Evolutionary conservation across 2,797 vertebrate species (phyloP), one percentile per base, ranked within the genome.

Genomic region (Scolopax rusticola): DNA sequence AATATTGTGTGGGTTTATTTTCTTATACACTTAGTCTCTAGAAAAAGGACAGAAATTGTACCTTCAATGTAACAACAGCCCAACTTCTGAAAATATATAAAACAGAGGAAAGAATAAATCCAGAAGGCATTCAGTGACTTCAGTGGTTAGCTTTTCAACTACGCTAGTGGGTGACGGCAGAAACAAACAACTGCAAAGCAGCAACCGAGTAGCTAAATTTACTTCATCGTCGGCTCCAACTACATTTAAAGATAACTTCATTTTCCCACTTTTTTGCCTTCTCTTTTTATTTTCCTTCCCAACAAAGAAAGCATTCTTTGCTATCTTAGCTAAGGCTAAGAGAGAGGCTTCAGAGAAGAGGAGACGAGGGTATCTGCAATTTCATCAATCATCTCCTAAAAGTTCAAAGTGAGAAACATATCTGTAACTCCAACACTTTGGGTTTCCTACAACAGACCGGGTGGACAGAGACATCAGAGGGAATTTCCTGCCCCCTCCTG

Each of bases 1-100:
- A 95, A 87, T 96, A 94, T 84, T 77, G 74, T 19, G 41, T 60
- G 53, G 18, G 4, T 84, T 91, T 95, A 89, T 90, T 95, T 95
- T 95, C 60, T 71, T 56, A 48, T 33, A 71, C 36, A 68, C 77
- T 82, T 67, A 80, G 10, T 45, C 30, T 80, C 64, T 36, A 78
- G 45, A 24, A 83, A 82, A 90, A 87, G 75, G 50, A 90, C 81
- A 95, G 73, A 90, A 79, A 69, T 75, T 77, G 77, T 91, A 78
- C 61, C 73, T 87, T 94, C 50, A 24, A 33, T 67, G 15, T 76
- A 90, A 90, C 33, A 80, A 84, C 43, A 95, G 51, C 24, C 17
- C 11, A 38, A 30, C 25, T 73, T 69, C 70, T 5, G 17, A 86
- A 88, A 84, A 90, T 33, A 67, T 16, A 48, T 68, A 90, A 77